Evolutionary conservation across 2,113 vertebrate genomes (phyloP).

Genomic region (Leucoraja erinaceus): DNA sequence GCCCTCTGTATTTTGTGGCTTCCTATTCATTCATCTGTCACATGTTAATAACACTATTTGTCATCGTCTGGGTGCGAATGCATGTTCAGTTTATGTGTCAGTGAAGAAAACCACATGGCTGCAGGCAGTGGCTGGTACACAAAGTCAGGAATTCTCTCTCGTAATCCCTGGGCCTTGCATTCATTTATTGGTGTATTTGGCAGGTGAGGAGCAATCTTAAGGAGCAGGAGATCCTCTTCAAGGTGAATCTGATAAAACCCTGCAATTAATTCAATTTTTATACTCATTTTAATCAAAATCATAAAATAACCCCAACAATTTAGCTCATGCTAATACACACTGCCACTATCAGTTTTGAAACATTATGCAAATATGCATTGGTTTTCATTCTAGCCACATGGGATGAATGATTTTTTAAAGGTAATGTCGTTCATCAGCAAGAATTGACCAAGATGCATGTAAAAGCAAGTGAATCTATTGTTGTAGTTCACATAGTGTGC

Average conservation of each 20-base stretch:
- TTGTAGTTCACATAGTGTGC: not conserved
- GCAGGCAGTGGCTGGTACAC: not conserved
- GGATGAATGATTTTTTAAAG: not conserved
- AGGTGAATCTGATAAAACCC: not conserved
- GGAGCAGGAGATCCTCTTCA: not conserved
- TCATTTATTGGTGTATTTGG: not conserved
- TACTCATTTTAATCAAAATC: not conserved
- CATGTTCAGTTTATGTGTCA: constrained; percentile 1
- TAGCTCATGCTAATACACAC: not conserved
- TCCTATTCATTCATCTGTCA: not conserved
- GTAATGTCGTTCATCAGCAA: not conserved
- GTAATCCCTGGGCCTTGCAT: not conserved
- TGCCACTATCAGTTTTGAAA: not conserved
- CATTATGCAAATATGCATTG: not conserved
- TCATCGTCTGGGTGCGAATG: not conserved
- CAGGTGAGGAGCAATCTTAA: not conserved
- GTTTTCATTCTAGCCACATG: not conserved
- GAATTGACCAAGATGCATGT: not conserved
- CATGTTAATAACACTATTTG: not conserved
- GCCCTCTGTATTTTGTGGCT: not conserved
- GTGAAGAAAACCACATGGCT: not conserved
- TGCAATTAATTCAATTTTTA: not conserved
- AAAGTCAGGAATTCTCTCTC: not conserved
- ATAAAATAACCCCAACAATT: not conserved
- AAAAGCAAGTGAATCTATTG: not conserved